Conservation (phyloP, 2,797 vertebrate species). For the Okamejei kenojei region DNA sequence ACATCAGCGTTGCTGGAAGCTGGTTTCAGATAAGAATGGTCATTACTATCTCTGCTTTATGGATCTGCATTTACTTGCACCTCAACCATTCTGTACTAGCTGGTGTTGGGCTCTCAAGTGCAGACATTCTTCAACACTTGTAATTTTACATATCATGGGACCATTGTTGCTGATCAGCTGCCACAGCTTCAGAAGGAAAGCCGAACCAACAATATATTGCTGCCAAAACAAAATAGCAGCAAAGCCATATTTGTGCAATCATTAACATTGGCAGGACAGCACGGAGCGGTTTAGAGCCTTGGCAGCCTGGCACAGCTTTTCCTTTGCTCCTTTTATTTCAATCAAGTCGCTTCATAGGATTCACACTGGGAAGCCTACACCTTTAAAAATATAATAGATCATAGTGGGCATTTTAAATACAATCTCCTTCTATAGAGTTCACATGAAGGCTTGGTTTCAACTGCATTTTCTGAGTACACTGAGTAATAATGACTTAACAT, state of each 20-base stretch:
- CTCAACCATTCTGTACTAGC: not conserved
- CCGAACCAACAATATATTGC: not conserved
- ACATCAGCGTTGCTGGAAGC: not conserved
- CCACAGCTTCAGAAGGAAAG: not conserved
- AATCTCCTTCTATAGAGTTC: too few species aligned
- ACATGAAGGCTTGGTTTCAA: too few species aligned
- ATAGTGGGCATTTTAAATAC: too few species aligned
- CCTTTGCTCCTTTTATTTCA: too few species aligned
- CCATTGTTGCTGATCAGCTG: not conserved
- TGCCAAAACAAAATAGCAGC: not conserved
- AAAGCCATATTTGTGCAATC: not conserved
- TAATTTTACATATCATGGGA: not conserved
- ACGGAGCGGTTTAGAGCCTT: not conserved
- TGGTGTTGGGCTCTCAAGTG: not conserved
- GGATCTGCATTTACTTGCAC: too few species aligned
- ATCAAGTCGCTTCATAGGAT: too few species aligned
- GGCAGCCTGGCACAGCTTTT: too few species aligned
- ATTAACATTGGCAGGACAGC: not conserved
- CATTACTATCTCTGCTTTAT: not conserved
- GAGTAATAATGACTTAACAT: too few species aligned
- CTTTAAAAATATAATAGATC: too few species aligned
- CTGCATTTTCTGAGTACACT: too few species aligned
- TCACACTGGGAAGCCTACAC: too few species aligned
- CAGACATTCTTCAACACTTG: not conserved
- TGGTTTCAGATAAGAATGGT: not conserved